Evolutionary conservation across 2,797 vertebrate species (phyloP), one percentile per base, ranked within the genome.

Genomic region (Sebastes melanostomus): DNA sequence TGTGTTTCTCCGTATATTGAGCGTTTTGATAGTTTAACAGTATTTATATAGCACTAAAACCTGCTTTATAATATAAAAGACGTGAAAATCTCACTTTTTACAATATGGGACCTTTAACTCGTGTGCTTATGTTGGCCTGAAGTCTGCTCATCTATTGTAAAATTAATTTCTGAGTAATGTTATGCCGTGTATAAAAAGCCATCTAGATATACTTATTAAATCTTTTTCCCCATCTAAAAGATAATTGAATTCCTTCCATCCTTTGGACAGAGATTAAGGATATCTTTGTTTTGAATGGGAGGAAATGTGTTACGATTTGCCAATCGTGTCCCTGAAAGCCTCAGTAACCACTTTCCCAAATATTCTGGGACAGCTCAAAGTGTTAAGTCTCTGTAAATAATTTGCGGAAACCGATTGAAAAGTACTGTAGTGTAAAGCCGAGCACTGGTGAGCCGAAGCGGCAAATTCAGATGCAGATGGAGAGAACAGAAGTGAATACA

Each of bases 401-500:
- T 70, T 29, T 38, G n/a, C 8, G 10, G 11, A 36, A 24, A 59
- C 18, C 20, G 24, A 70, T 22, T 27, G 10, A 22, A 42, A 46
- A 32, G 14, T 6, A 13, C 2, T 2, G 7, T 46, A 2, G 20
- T 32, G 60, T 65, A 56, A 74, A 71, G 67, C 29, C 22, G 69
- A 7, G 34, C 72, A 10, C 29, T 8, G 56, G 36, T 10, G 70
- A 54, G 36, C 56, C 22, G 2, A 3, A 34, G 46, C 6, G 4
- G 59, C 36, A 58, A 66, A 74, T 52, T 67, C 22, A 59, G n/a
- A 81, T 3, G 27, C 77, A 81, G 77, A 86, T 50, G 81, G 81
- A 62, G 81, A 71, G 36, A 83, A 42, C 81, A 85, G 77, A 78
- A 58, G 83, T 65, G 66, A 70, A 75, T 66, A 7, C 78, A 81